Conservation (phyloP, 1,140 invertebrate genomes). For the Battus philenor region DNA sequence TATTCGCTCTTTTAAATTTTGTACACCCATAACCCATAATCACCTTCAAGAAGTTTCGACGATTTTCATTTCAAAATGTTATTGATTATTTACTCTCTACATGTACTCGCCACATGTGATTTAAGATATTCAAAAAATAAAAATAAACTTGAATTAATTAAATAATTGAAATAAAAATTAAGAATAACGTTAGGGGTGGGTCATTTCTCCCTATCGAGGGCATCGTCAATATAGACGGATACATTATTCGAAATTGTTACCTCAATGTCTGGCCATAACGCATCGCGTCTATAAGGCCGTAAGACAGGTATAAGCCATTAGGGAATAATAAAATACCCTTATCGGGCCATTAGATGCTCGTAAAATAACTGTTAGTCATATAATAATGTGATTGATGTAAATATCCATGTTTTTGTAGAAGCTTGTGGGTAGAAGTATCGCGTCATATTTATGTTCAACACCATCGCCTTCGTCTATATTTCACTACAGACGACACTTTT, state of each 20-base stretch:
- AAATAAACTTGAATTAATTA: no score
- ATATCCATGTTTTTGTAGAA: constrained; percentile 56
- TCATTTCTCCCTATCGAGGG: not conserved
- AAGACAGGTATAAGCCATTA: constrained; percentile 74
- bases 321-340: constrained; percentile 73
- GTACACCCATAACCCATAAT: no score
- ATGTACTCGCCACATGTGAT: no score
- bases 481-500: no score
- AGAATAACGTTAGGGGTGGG: not conserved
- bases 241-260: constrained; percentile 68
- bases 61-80: no score
- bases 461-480: not conserved
- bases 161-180: no score
- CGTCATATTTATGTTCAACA: not conserved
- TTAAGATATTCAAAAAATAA: no score
- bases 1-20: no score
- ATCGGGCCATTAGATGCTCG: constrained; percentile 71
- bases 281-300: constrained; percentile 45
- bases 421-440: constrained; percentile 1
- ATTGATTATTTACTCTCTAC: no score
- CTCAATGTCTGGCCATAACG: constrained; percentile 60
- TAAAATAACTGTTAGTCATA: constrained; percentile 75
- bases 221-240: constrained; percentile 55
- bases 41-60: no score
- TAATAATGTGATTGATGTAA: constrained; percentile 70